Conservation (phyloP, 2,888 invertebrate genomes). For the Creontiades dilutus region DNA sequence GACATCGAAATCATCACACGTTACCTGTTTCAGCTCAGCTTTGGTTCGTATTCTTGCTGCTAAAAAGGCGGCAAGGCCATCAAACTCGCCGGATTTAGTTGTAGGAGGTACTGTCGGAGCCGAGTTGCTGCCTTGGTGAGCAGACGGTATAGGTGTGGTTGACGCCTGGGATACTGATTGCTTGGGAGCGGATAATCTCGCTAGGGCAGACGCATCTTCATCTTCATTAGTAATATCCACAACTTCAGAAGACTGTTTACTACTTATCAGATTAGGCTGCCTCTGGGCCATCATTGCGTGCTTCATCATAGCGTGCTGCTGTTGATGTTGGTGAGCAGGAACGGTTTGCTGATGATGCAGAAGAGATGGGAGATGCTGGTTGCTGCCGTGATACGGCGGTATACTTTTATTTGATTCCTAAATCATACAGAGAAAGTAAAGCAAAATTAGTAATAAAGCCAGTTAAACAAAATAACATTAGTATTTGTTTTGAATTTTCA, state of each 20-base stretch:
- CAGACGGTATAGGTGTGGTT: constrained; percentile 3
- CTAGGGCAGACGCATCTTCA: constrained; percentile 56
- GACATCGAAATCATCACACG: no score
- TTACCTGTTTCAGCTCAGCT: constrained; percentile 86
- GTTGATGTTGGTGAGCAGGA: constrained; percentile 2
- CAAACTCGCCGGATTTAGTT: constrained; percentile 78
- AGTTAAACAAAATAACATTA: no score
- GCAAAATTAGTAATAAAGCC: no score
- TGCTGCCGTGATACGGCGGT: neutral
- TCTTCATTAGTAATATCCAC: constrained; percentile 72
- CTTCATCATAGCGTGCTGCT: neutral
- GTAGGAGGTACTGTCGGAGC: constrained; percentile 9
- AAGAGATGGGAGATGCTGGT: neutral
- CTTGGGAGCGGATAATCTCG: neutral
- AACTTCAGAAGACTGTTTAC: constrained; percentile 48
- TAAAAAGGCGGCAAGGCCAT: constrained; percentile 82
- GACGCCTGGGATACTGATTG: neutral
- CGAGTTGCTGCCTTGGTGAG: neutral
- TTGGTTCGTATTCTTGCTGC: constrained; percentile 90
- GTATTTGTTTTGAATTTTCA: no score
- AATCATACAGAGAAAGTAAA: neutral
- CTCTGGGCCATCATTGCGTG: constrained; percentile 2
- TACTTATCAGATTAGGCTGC: neutral
- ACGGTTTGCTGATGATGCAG: neutral
- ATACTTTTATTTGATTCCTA: constrained; percentile 41